Evolutionary conservation across 2,797 vertebrate genomes (phyloP).

Genomic region (Enteromius afrohamiltoni): DNA sequence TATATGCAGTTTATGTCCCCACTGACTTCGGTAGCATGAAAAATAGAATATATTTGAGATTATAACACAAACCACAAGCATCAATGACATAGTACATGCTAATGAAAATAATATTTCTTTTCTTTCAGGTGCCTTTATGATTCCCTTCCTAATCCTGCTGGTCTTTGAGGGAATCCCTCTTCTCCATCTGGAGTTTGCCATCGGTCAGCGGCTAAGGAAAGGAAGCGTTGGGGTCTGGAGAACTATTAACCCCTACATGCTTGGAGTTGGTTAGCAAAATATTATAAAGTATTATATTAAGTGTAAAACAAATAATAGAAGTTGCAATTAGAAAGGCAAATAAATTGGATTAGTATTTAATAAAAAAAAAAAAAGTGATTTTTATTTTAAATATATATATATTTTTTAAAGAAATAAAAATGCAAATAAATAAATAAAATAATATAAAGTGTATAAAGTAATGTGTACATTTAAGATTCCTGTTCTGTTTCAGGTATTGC

Average conservation of each 20-base stretch:
- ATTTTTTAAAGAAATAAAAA: no score
- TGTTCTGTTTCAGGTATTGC: constrained; percentile 78
- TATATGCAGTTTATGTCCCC: not conserved
- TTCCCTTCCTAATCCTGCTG: constrained; percentile 90
- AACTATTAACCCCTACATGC: constrained; percentile 83
- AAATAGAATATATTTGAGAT: not conserved
- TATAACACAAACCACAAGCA: not conserved
- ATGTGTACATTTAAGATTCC: not conserved
- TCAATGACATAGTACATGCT: not conserved
- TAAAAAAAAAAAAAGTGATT: no score
- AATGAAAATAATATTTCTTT: not conserved
- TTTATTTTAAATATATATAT: no score
- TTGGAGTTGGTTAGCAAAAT: constrained; percentile 82
- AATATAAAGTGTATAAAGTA: no score
- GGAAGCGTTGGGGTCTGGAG: constrained; percentile 86
- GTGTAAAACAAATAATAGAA: not conserved
- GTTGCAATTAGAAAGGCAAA: not conserved
- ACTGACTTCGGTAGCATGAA: not conserved
- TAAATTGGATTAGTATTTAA: not conserved
- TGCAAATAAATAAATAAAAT: no score
- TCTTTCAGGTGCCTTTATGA: constrained; percentile 89
- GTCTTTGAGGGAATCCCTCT: constrained; percentile 88
- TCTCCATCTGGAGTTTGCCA: constrained; percentile 89
- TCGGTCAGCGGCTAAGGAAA: constrained; percentile 87
- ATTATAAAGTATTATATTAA: not conserved